Conservation (phyloP, 2,888 invertebrate species). For the Hirtodrosophila histrioides region DNA sequence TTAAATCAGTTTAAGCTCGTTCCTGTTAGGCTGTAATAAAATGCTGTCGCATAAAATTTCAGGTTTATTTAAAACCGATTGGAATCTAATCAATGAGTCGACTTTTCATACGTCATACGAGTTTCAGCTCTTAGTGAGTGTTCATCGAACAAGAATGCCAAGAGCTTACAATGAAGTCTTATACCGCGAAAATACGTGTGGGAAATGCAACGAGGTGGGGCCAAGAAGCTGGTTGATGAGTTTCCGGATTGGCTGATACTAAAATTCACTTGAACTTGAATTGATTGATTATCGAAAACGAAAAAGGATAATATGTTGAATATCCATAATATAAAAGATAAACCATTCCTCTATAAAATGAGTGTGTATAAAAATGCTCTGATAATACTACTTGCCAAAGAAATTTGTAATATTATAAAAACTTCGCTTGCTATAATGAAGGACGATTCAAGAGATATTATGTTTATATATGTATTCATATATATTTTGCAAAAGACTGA, state of each 20-base stretch:
- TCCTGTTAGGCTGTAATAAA: too few species aligned
- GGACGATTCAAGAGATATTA: not conserved
- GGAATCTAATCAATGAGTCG: too few species aligned
- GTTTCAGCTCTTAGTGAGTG: too few species aligned
- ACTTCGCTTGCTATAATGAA: slow-evolving; percentile 18
- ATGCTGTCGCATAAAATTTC: too few species aligned
- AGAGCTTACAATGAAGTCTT: too few species aligned
- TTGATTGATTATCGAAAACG: not conserved
- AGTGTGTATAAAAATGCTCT: slow-evolving; percentile 27
- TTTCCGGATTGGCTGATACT: not conserved
- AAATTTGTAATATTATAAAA: slow-evolving; percentile 12
- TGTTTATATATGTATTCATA: not conserved
- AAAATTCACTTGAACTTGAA: slow-evolving; percentile 1
- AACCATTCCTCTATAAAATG: slow-evolving; percentile 12
- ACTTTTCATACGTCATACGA: too few species aligned
- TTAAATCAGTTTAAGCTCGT: too few species aligned
- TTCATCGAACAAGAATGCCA: too few species aligned
- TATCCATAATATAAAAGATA: slow-evolving; percentile 12
- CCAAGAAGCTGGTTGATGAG: too few species aligned
- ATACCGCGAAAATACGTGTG: too few species aligned
- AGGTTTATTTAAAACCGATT: too few species aligned
- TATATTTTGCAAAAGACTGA: slow-evolving; percentile 14
- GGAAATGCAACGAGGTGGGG: too few species aligned
- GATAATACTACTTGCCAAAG: slow-evolving; percentile 34
- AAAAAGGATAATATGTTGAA: slow-evolving; percentile 1